These are phyloP conservation scores for Pseudochromis fuscus DNA, from an alignment of 2,797 vertebrate genomes.

Conservation along the genomic window DNA sequence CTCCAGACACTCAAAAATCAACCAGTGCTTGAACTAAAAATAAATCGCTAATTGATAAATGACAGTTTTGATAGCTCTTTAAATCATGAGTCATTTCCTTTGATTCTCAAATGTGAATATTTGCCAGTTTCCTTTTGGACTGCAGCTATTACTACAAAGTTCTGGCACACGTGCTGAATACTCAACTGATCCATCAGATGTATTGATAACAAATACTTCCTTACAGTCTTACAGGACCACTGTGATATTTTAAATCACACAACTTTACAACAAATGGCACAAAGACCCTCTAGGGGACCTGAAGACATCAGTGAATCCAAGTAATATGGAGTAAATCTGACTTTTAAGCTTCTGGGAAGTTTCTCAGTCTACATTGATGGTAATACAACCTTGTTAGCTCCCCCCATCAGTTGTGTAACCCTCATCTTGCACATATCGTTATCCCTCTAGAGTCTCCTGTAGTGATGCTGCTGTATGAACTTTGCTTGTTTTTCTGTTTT, in stretches of 20 bases:
- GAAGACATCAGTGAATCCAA: not conserved
- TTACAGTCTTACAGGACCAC: not conserved
- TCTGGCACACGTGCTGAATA: no score
- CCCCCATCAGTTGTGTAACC: not conserved
- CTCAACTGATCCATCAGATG: no score
- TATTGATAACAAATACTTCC: not conserved
- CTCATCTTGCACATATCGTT: not conserved
- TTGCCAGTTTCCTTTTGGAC: no score
- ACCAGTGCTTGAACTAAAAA: no score
- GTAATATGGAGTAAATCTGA: not conserved
- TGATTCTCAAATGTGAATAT: no score
- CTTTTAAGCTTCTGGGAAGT: not conserved
- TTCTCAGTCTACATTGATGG: not conserved
- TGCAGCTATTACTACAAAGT: no score
- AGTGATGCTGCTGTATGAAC: not conserved
- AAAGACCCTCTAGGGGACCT: not conserved
- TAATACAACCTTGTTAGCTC: not conserved
- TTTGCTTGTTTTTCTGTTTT: not conserved
- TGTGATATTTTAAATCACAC: not conserved
- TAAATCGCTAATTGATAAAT: no score
- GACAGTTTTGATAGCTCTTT: no score
- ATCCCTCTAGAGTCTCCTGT: not conserved
- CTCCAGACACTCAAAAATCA: no score
- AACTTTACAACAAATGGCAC: not conserved
- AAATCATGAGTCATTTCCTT: no score